Evolutionary conservation across 2,888 invertebrate genomes (phyloP), one percentile per base, ranked within the genome.

Genomic region (Microctonus hyperodae): DNA sequence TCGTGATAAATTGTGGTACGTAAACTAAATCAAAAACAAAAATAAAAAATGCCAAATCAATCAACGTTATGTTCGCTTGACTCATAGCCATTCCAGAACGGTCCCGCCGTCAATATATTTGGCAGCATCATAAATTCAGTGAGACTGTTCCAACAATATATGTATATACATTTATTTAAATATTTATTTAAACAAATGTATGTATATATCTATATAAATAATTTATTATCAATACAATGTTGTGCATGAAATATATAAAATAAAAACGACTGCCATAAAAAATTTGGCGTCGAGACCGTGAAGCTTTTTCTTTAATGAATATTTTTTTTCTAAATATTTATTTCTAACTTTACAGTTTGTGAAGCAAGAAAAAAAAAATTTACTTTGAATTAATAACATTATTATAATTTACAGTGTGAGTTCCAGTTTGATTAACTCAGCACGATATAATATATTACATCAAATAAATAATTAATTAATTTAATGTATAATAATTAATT

Each of bases 1-100:
- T 22, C 7, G 22, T 62, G 35, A 40, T 44, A 44, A 53, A 61
- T 53, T 23, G 37, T 23, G 62, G 62, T 62, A 62, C 33, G 62
- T 62, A 62, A 51, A 33, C 13, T 4, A 40, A 23, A 40, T 28
- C 13, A 48, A 60, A 25, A 40, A 33, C 33, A 28, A 55, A 40
- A 56, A 35, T 58, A 65, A 53, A 37, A 33, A 53, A 37, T 58
- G 44, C 4, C 31, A 48, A 61, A 58, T 56, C 37, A 40, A 56
- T 60, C 64, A 68, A 66, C 65, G 37, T 72, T 69, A 65, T 68
- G 63, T 66, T 72, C 53, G 66, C 67, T 65, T 69, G 63, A 68
- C 55, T 65, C 73, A 73, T 74, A 78, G 78, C 78, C 78, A 78
- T 78, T 78, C 76, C 78, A 78, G 77, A 78, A 75, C 76, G 65